Evolutionary conservation across 2,888 invertebrate genomes (phyloP), one percentile per base, ranked within the genome.

Genomic region (Ectobius pallidus): DNA sequence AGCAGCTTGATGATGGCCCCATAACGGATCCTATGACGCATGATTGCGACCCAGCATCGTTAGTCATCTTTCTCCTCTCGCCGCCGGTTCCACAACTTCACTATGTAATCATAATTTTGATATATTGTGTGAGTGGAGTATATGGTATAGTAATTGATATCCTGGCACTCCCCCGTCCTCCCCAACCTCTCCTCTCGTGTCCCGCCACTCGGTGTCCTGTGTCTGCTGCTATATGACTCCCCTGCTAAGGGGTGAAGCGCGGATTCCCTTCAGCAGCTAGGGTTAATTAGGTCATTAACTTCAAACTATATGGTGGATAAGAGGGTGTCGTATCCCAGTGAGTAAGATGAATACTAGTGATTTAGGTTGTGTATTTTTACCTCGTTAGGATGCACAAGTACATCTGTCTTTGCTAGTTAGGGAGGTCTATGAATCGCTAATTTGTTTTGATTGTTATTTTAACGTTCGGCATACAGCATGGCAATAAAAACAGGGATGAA

Each of bases 51-150:
- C 65, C 46, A 16, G 4, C 46, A 16, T 14, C n/a, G 65, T 65
- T 65, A 69, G 49, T 39, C 55, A 69, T 55, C 69, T 52, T 30
- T n/a, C 32, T 62, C 16, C 67, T 32, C 39, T 49, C 49, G 39
- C 30, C 44, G 63, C n/a, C n/a, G 42, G 25, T 22, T 34, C 27
- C 22, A 55, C 22, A 55, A 25, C 55, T 55, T 67, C 65, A n/a
- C 61, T 27, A 30, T 46, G 39, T 55, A 61, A 75, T 75, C 73
- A 75, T 75, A 73, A 75, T 75, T 75, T 75, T 75, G 75, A 75
- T 75, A 75, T 75, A 75, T 75, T 75, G 73, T 75, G 71, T 55
- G 46, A 52, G 73, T 71, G 34, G 71, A 72, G 72, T 58, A 68
- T 42, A 46, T 30, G 65, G 65, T 65, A 46, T 65, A 63, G 74